Evolutionary conservation across 2,888 invertebrate species (phyloP).

Genomic region (Loripinus fragilis): DNA sequence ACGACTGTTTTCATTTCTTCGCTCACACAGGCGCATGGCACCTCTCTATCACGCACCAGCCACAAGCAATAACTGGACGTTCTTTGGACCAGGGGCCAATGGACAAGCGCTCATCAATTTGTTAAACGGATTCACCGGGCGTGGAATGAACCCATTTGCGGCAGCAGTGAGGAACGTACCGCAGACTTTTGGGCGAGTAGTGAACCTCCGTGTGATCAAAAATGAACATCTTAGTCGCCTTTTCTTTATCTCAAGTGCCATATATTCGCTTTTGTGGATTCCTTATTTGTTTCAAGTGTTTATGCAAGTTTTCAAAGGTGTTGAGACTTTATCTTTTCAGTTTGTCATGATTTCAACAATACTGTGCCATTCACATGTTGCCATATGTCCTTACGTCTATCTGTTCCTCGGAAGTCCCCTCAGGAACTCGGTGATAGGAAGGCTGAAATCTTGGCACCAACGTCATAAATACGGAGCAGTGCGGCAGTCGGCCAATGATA

Average conservation of each 20-base stretch:
- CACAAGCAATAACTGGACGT: slow-evolving; percentile 79
- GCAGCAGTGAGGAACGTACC: slow-evolving; percentile 65
- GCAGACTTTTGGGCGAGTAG: slow-evolving; percentile 67
- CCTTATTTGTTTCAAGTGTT: slow-evolving; percentile 74
- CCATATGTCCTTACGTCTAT: slow-evolving; percentile 73
- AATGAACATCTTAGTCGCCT: slow-evolving; percentile 77
- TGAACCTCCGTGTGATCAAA: slow-evolving; percentile 71
- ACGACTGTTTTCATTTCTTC: slow-evolving; percentile 75
- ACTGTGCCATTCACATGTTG: slow-evolving; percentile 75
- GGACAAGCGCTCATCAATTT: slow-evolving; percentile 76
- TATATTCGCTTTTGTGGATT: slow-evolving; percentile 71
- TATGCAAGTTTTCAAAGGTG: slow-evolving; percentile 71
- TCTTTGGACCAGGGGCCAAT: slow-evolving; percentile 78
- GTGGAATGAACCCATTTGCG: slow-evolving; percentile 63
- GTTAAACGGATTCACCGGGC: slow-evolving; percentile 75
- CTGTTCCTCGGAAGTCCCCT: slow-evolving; percentile 60
- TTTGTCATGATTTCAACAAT: slow-evolving; percentile 73
- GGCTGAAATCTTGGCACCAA: slow-evolving; percentile 30
- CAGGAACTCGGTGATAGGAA: slow-evolving; percentile 39
- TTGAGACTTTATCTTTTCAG: slow-evolving; percentile 42
- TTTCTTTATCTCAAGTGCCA: slow-evolving; percentile 73
- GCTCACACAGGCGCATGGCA: slow-evolving; percentile 77
- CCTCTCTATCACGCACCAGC: slow-evolving; percentile 77
- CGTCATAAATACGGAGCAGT: slow-evolving; percentile 36
- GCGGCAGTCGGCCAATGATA: slow-evolving; percentile 26